Percentiles rank a stretch among this genome's conserved stretches.
Evolutionary conservation across 2,888 invertebrate species (phyloP).

Genomic region (Harpalus rubripes): DNA sequence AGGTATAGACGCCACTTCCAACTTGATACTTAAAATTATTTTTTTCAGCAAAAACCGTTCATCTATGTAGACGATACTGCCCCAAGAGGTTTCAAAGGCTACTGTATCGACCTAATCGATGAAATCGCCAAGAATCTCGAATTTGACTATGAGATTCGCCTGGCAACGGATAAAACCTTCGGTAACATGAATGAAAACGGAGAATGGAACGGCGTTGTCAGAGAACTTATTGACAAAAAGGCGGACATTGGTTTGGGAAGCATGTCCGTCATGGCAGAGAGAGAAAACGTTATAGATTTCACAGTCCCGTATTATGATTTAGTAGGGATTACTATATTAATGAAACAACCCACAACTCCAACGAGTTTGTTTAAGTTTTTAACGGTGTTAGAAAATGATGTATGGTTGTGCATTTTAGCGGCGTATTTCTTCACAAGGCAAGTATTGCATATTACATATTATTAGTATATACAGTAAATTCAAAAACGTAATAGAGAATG

Average conservation of each 20-base stretch:
- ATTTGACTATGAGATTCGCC: constrained; percentile 93
- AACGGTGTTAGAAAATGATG: constrained; percentile 96
- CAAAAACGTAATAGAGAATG: too few relatives aligned
- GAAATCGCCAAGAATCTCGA: constrained; percentile 90
- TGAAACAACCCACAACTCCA: constrained; percentile 92
- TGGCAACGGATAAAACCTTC: constrained; percentile 89
- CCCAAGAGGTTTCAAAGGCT: constrained; percentile 88
- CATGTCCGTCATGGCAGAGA: constrained; percentile 97
- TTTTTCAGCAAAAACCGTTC: constrained; percentile 88
- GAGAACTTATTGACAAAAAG: constrained; percentile 79
- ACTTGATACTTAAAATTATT: not conserved
- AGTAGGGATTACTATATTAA: constrained; percentile 97
- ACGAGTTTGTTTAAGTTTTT: constrained; percentile 98
- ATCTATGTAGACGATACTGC: constrained; percentile 85
- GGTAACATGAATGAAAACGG: constrained; percentile 93
- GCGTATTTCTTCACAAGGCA: constrained; percentile 96
- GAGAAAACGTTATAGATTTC: constrained; percentile 98
- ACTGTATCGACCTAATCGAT: constrained; percentile 96
- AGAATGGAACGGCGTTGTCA: constrained; percentile 82
- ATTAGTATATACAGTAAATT: not conserved
- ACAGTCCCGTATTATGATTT: constrained; percentile 99
- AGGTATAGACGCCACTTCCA: too few relatives aligned
- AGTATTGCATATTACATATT: not conserved
- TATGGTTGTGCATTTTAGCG: constrained; percentile 97
- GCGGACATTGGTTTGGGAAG: constrained; percentile 97